Evolutionary conservation across 2,113 vertebrate genomes (phyloP).

Genomic region (Gila orcuttii): DNA sequence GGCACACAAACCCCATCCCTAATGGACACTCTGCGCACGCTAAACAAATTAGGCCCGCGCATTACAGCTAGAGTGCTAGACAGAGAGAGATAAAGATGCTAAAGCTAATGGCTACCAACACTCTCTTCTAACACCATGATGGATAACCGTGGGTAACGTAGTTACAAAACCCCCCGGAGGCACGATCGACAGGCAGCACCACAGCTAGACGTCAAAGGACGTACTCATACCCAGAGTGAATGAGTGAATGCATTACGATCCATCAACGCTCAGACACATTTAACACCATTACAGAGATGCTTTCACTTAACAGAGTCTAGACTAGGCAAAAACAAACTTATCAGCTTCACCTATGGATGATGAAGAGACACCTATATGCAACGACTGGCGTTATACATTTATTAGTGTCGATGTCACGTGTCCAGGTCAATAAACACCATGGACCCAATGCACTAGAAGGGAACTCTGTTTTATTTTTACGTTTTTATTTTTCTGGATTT

Average conservation of each 20-base stretch:
- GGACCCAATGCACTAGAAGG: neutral
- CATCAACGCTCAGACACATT: constrained; percentile 72
- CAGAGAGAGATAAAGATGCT: constrained; percentile 58
- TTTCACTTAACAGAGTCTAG: constrained; percentile 52
- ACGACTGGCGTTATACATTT: neutral
- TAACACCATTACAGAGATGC: constrained; percentile 65
- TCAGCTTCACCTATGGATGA: constrained; percentile 28
- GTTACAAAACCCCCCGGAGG: constrained; percentile 48
- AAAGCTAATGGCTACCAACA: constrained; percentile 60
- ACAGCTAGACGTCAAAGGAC: constrained; percentile 64
- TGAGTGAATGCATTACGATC: constrained; percentile 73
- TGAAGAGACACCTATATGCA: neutral
- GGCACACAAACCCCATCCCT: constrained; percentile 61
- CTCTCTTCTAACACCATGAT: constrained; percentile 52
- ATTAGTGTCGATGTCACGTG: neutral
- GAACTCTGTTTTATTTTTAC: neutral
- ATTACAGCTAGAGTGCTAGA: constrained; percentile 69
- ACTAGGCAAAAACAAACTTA: constrained; percentile 45
- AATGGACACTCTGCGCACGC: constrained; percentile 78
- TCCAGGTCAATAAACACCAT: neutral
- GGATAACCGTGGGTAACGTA: constrained; percentile 42
- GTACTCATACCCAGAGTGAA: constrained; percentile 62
- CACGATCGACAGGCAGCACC: constrained; percentile 15
- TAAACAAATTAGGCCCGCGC: constrained; percentile 79
- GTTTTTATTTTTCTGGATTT: neutral